Base-by-base conservation (phyloP, 1,140 invertebrate species). In the Augochlora pura region DNA sequence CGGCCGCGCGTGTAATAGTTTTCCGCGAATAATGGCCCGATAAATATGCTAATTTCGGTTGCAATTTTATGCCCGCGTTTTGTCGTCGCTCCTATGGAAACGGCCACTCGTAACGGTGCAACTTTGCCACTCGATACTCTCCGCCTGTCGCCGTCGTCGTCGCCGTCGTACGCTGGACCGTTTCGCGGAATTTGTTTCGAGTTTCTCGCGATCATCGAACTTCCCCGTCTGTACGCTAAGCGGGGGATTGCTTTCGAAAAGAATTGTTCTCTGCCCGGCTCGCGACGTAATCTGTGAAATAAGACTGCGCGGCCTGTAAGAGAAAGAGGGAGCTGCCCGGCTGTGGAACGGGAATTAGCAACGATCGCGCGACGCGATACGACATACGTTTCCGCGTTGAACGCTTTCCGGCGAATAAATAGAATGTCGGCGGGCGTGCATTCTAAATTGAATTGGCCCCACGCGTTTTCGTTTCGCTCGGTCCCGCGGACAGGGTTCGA, bases 11-110 rank as follows among this genome's bases (percentile, higher is more conserved):
- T 39, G 63, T 75, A 78, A 78, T 82, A 71, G 76, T 73, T 59
- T 79, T 46, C 25, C 63, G 9, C 57, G 65, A 63, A 69, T 80
- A 80, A 73, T 83, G 57, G 64, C 52, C 16, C 70, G 83, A 77
- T 68, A 84, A 87, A 84, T 86, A 83, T 87, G 83, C 84, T 83
- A 82, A 86, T 87, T 85, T 64, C 75, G 38, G n/a, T 23, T n/a
- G 60, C 62, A 76, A 85, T 81, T 75, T 85, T 83, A 54, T 46
- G 38, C 60, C 4, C 42, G 78, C 74, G 71, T 74, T 64, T 65
- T 74, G 10, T 16, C 70, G 25, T 59, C 63, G 25, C 39, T 57
- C 9, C 68, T 27, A 63, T 57, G 80, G 77, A 74, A 74, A 57
- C 42, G 66, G 66, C 71, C 78, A 67, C 42, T 68, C 27, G 42